A percentile compares a stretch with the other conserved stretches of the same genome.
Conservation (phyloP, 2,113 vertebrate genomes). For the Apteryx mantelli region DNA sequence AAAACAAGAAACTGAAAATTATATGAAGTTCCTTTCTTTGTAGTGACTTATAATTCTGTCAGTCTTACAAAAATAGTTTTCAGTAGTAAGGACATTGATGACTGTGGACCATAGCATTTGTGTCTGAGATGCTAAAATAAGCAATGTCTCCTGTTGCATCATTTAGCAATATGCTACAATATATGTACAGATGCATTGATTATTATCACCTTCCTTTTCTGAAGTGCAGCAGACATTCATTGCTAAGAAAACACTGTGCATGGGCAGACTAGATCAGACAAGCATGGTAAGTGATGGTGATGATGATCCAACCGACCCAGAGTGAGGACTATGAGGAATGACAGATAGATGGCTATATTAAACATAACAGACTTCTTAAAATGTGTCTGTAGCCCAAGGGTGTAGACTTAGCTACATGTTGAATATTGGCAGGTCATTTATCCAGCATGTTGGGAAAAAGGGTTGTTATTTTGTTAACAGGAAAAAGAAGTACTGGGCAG, state of each 20-base stretch:
- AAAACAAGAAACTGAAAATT: background rate
- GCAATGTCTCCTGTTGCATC: background rate
- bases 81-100: background rate
- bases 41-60: background rate
- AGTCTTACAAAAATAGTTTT: background rate
- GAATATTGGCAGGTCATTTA: constrained; percentile 3
- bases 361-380: background rate
- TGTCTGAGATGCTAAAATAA: background rate
- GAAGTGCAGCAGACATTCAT: background rate
- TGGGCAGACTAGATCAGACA: background rate
- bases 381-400: background rate
- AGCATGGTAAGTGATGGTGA: background rate
- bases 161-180: background rate
- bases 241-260: background rate
- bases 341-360: background rate
- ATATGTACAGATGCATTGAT: background rate
- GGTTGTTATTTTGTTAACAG: background rate
- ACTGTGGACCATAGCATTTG: background rate
- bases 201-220: background rate
- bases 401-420: background rate
- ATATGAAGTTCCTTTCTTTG: background rate
- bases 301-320: background rate
- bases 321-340: background rate
- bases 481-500: background rate
- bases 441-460: background rate